Evolutionary conservation across 1,140 invertebrate species (phyloP), one percentile per base, ranked within the genome.

Genomic region (Pseudobourletiella spinata): DNA sequence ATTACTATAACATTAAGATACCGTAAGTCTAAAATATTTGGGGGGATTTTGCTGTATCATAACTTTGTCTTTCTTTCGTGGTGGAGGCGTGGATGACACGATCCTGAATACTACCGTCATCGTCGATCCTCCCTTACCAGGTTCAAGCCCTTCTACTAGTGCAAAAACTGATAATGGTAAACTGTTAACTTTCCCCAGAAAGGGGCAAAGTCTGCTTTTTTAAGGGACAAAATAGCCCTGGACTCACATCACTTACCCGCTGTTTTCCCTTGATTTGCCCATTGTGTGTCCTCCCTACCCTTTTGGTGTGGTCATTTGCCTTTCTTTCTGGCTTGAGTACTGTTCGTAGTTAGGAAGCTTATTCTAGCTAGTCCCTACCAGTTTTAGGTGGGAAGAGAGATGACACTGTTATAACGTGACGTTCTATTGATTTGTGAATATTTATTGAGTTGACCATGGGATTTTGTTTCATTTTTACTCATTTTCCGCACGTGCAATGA

Each of bases 141-240:
- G 57, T 32, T 50, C 63, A 50, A 48, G 57, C 56, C 59, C 63
- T 55, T 64, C 63, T 35, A 64, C 63, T 46, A 60, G 46, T 59
- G 62, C 57, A 22, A 64, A 60, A 11, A 42, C 48, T 55, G 48
- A 26, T 51, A 51, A 24, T 26, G 28, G 28, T 55, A 26, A 22
- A 46, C n/a, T 22, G 35, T 11, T 48, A 59, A 59, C 30, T 59
- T 59, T 48, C 29, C 42, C 28, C 30, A 32, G 39, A 56, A 26
- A 29, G 39, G 56, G 60, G 60, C 24, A 55, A 57, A 22, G 24
- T 48, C 48, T 35, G 30, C 39, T 28, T 25, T 11, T 42, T 30
- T 42, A n/a, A n/a, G n/a, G n/a, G n/a, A n/a, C 51, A 20, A 54
- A 54, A 28, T 54, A 50, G 25, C 20, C 32, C 24, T 24, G n/a